Conservation (phyloP, 1,140 invertebrate species). For the Leucophenga varia region DNA sequence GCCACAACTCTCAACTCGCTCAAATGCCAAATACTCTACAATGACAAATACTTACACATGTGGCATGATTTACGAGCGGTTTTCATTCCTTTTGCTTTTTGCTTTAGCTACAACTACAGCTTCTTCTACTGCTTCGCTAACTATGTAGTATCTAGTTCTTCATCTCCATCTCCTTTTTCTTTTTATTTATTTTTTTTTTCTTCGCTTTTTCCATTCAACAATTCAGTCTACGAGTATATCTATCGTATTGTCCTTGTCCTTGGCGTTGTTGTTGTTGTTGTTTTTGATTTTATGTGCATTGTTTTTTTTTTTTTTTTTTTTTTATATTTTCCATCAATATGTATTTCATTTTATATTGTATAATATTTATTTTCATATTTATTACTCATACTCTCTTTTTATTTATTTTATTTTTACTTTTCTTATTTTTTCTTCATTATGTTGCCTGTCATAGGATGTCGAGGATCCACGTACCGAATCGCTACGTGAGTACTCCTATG, state of each 20-base stretch:
- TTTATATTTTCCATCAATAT: not conserved
- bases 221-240: not conserved
- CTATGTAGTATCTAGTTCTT: too few species aligned
- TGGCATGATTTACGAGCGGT: constrained; percentile 37
- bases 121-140: too few species aligned
- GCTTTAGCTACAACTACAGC: too few species aligned
- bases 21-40: too few species aligned
- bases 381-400: constrained; percentile 1
- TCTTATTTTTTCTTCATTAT: constrained; percentile 5
- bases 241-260: not conserved
- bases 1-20: too few species aligned
- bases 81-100: too few species aligned
- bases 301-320: constrained; percentile 8
- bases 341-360: not conserved
- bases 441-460: constrained; percentile 20
- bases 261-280: not conserved
- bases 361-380: not conserved
- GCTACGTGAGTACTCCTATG: constrained; percentile 69
- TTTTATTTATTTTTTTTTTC: too few species aligned
- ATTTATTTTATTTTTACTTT: constrained; percentile 21
- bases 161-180: too few species aligned
- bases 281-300: constrained; percentile 10
- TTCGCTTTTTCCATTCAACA: not conserved
- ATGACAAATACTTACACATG: not conserved
- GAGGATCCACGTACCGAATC: constrained; percentile 65